phyloP scores from a whole-genome alignment of 2,113 vertebrate genomes.

The Pelecanoides urinatrix region DNA sequence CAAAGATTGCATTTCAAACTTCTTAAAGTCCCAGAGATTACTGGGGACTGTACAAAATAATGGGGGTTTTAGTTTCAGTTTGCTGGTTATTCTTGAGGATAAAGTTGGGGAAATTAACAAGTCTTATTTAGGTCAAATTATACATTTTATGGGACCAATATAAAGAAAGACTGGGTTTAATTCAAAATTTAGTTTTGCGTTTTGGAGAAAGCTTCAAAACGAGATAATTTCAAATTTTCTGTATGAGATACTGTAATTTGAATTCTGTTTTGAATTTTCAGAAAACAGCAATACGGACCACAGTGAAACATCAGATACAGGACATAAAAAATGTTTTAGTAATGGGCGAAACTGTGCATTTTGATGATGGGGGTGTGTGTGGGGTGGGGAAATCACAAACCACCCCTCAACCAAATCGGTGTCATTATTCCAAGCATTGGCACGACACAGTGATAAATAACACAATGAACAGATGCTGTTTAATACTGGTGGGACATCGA shows the following conservation, averaged over 20 bases:
- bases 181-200: neutral
- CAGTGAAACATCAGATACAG: neutral
- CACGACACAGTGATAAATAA: accelerated
- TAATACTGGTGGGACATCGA: accelerated
- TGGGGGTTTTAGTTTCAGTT: neutral
- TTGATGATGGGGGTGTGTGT: too few species aligned
- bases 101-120: neutral
- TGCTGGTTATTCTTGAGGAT: neutral
- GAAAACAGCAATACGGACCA: neutral
- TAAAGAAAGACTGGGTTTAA: neutral
- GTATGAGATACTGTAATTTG: neutral
- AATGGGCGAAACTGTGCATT: neutral
- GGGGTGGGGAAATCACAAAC: too few species aligned
- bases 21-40: neutral
- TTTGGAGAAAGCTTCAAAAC: neutral
- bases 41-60: neutral
- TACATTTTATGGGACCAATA: neutral
- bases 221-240: neutral
- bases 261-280: neutral
- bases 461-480: neutral
- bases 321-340: neutral
- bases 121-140: neutral
- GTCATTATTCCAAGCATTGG: neutral
- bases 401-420: neutral
- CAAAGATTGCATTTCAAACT: neutral